phyloP scores from a whole-genome alignment of 2,888 invertebrate genomes.

The Andrena minutula region DNA sequence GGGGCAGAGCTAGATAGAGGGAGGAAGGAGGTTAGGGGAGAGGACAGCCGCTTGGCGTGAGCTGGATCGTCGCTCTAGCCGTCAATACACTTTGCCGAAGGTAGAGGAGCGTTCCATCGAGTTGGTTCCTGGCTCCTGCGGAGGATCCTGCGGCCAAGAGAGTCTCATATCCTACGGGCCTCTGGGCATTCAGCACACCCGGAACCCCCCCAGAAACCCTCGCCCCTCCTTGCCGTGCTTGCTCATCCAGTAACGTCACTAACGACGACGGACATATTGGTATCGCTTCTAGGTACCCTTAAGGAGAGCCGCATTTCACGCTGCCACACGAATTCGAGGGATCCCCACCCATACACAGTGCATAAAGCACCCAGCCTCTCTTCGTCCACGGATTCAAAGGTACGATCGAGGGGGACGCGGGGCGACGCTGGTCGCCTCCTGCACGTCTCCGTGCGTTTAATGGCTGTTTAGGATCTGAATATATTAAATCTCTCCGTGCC shows the following conservation, averaged over 20 bases:
- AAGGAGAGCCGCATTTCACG: slow-evolving; percentile 64
- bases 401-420: slow-evolving; percentile 34
- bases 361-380: slow-evolving; percentile 39
- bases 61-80: slow-evolving; percentile 71
- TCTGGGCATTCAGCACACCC: slow-evolving; percentile 73
- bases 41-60: slow-evolving; percentile 57
- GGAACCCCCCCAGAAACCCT: slow-evolving; percentile 17
- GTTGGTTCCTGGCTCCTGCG: slow-evolving; percentile 71
- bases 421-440: slow-evolving; percentile 21
- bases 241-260: slow-evolving; percentile 73
- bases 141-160: slow-evolving; percentile 72
- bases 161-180: slow-evolving; percentile 79
- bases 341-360: slow-evolving; percentile 43
- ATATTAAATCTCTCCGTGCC: slow-evolving; percentile 44
- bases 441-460: slow-evolving; percentile 47
- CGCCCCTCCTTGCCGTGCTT: slow-evolving; percentile 63
- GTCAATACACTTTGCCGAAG: slow-evolving; percentile 79
- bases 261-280: slow-evolving; percentile 75
- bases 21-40: slow-evolving; percentile 32
- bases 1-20: neutral
- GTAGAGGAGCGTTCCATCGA: slow-evolving; percentile 76
- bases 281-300: slow-evolving; percentile 68
- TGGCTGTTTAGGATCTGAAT: slow-evolving; percentile 42
- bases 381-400: slow-evolving; percentile 56
- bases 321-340: slow-evolving; percentile 63